Percentiles rank a stretch among this genome's conserved stretches.
These are phyloP conservation scores for Eristalinus aeneus DNA, from an alignment of 2,888 invertebrate species.

Conservation along the genomic window DNA sequence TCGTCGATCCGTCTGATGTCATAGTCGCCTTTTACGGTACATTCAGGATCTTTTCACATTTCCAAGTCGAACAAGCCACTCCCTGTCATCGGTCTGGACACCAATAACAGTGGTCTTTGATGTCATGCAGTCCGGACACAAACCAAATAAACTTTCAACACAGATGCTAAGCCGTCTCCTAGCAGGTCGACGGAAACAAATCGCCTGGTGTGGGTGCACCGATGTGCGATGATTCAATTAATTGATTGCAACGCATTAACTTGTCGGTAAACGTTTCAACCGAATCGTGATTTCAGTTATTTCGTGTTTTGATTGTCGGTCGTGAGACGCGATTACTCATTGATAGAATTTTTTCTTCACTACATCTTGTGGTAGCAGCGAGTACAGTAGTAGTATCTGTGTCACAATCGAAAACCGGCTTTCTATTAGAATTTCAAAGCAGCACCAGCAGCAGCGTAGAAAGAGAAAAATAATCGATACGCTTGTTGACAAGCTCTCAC, in stretches of 20 bases:
- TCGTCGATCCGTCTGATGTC: too few relatives aligned
- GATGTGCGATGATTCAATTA: constrained; percentile 56
- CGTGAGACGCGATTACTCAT: constrained; percentile 34
- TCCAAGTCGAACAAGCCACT: not conserved
- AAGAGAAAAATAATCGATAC: not conserved
- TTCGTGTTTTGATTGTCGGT: constrained; percentile 21
- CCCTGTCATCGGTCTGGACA: not conserved
- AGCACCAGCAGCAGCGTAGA: not conserved
- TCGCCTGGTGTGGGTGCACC: not conserved
- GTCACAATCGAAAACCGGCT: not conserved
- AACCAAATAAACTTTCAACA: not conserved
- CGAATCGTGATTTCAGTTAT: constrained; percentile 52
- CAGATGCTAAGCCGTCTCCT: not conserved
- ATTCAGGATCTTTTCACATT: too few relatives aligned
- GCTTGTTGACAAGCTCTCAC: not conserved
- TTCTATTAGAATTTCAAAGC: not conserved
- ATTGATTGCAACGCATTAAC: constrained; percentile 56
- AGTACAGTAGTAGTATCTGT: not conserved
- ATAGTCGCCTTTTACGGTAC: not conserved
- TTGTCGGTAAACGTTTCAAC: constrained; percentile 37
- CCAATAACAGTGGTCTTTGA: not conserved
- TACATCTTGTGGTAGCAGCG: not conserved
- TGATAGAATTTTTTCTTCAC: not conserved
- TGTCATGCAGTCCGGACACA: not conserved
- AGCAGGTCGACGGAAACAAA: not conserved